Evolutionary conservation across 2,113 vertebrate genomes (phyloP), one percentile per base, ranked within the genome.

Genomic region (Cavia aperea): DNA sequence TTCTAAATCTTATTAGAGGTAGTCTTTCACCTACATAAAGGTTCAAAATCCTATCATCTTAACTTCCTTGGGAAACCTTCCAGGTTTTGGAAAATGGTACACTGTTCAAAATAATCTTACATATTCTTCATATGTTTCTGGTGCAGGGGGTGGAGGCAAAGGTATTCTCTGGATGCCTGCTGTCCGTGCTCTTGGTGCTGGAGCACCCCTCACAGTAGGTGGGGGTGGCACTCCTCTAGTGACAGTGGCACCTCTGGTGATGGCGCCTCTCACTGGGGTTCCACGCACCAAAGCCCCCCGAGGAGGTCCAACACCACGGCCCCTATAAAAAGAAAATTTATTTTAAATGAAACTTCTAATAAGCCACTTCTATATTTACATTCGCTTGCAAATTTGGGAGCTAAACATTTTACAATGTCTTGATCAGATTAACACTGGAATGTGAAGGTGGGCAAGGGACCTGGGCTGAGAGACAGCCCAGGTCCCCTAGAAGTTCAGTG

Each of bases 41-140:
- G 36, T 19, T 43, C 31, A 91, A 95, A 24, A 56, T 23, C 39
- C 63, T 95, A 54, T 73, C 68, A 68, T 54, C 39, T 90, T 66
- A 89, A 84, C 49, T 88, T 92, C 65, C 82, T 81, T 49, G 84
- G 79, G 60, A 62, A 96, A 91, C 65, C 75, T 92, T 81, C 58
- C 92, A 94, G 82, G 60, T 91, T 81, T 60, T 70, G 54, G 68
- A 66, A 95, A 96, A 91, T 43, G 11, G 75, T 0, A 68, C 0
- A 46, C 0, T 5, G 29, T 93, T 92, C 49, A 73, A 90, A 90
- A 65, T 95, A 68, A 96, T 92, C 98, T 98, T 97, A 99, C 99
- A 91, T 99, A 99, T 96, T 99, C 99, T 49, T 99, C 98, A 4
- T 99, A 99, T 84, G 97, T 96, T 49, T 99, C 99, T 7, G 98